Evolutionary conservation across 2,888 invertebrate genomes (phyloP).

Genomic region (Coleophora deauratella): DNA sequence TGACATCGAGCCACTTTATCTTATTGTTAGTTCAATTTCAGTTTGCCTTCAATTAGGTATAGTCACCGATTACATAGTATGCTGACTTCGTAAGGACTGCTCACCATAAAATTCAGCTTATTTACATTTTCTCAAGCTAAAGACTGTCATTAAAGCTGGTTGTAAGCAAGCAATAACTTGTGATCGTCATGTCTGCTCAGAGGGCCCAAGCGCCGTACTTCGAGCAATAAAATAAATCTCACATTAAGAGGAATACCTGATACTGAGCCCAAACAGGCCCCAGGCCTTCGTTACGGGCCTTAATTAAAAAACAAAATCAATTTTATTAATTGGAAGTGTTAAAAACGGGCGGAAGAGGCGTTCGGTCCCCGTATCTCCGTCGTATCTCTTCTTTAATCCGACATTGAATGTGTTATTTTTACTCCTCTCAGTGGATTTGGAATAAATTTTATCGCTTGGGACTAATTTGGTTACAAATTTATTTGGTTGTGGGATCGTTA

Average conservation of each 20-base stretch:
- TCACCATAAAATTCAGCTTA: no score
- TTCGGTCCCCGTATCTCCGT: slow-evolving; percentile 57
- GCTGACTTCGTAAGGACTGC: no score
- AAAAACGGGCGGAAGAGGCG: slow-evolving; percentile 71
- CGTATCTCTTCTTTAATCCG: slow-evolving; percentile 73
- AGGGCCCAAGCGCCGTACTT: slow-evolving; percentile 40
- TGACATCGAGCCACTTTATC: no score
- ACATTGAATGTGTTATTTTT: slow-evolving; percentile 73
- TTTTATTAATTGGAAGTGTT: slow-evolving; percentile 75
- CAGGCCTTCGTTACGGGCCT: slow-evolving; percentile 61
- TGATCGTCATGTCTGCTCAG: no score
- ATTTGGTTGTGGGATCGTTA: slow-evolving; percentile 71
- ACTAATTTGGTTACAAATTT: slow-evolving; percentile 75
- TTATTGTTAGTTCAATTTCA: no score
- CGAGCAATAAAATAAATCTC: slow-evolving; percentile 70
- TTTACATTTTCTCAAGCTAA: no score
- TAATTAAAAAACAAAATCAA: slow-evolving; percentile 75
- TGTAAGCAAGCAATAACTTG: no score
- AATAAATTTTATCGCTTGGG: slow-evolving; percentile 73
- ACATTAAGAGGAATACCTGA: slow-evolving; percentile 63
- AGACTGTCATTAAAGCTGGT: no score
- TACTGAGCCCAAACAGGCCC: slow-evolving; percentile 55
- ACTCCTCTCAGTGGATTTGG: slow-evolving; percentile 70
- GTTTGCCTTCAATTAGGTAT: no score
- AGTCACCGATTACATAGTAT: no score